Evolutionary conservation across 2,113 vertebrate genomes (phyloP).

Genomic region (Scatophagus argus): DNA sequence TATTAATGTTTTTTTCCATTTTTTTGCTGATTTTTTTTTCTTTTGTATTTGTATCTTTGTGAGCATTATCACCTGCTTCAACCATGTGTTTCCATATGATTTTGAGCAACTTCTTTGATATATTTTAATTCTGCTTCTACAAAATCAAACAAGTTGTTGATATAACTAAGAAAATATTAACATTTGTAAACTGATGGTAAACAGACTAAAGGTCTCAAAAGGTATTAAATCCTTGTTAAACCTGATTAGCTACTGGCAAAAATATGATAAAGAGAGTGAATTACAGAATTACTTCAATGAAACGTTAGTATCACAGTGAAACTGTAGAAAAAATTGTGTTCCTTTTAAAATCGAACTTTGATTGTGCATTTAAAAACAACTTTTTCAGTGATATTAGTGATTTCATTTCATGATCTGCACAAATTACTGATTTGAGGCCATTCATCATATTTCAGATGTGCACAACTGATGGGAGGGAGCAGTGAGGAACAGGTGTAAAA

Average conservation of each 20-base stretch:
- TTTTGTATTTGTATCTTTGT: background rate
- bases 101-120: constrained; percentile 4
- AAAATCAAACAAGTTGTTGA: background rate
- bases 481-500: background rate
- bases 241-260: background rate
- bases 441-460: background rate
- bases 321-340: background rate
- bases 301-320: background rate
- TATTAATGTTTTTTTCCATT: background rate
- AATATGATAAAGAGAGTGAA: background rate
- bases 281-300: background rate
- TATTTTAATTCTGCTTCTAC: background rate
- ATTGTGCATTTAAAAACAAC: background rate
- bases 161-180: background rate
- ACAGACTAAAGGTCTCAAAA: background rate
- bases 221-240: background rate
- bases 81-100: background rate
- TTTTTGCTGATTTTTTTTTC: background rate
- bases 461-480: background rate
- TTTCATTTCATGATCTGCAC: background rate
- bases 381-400: background rate
- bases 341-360: background rate
- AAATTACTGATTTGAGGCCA: background rate
- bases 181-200: background rate
- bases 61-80: background rate